These are phyloP conservation scores for Phylloscopus trochilus DNA, from an alignment of 2,113 vertebrate species.

Conservation along the genomic window DNA sequence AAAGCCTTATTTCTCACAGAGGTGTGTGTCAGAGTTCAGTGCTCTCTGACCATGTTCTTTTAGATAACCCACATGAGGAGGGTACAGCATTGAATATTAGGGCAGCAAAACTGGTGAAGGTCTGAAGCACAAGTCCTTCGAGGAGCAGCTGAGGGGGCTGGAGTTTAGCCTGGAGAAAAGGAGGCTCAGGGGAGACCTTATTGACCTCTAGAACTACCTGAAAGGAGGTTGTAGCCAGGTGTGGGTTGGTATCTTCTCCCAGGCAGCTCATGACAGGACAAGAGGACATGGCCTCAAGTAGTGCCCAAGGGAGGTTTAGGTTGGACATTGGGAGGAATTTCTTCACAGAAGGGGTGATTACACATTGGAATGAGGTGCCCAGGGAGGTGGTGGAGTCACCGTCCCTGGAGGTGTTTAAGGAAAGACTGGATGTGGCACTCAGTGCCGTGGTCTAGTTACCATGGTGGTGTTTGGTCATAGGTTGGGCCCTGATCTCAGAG, in stretches of 20 bases:
- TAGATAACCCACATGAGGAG: background rate
- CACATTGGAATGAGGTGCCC: background rate
- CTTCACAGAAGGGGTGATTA: background rate
- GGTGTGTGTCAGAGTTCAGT: background rate
- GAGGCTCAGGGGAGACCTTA: background rate
- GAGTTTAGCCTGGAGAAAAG: background rate
- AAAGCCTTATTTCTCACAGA: background rate
- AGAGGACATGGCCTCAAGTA: background rate
- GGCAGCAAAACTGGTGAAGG: background rate
- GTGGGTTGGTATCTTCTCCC: background rate
- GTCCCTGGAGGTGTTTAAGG: background rate
- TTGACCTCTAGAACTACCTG: background rate
- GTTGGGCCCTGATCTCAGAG: background rate
- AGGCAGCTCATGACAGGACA: background rate
- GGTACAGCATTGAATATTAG: background rate
- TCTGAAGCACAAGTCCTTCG: background rate
- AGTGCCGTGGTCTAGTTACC: accelerated
- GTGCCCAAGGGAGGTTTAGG: background rate
- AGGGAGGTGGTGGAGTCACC: background rate
- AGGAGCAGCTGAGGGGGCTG: background rate
- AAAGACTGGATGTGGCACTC: background rate
- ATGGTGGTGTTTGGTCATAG: background rate
- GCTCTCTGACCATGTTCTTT: background rate
- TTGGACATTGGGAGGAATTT: background rate
- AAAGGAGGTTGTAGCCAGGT: background rate